phyloP scores from a whole-genome alignment of 2,113 vertebrate genomes.

The Zootoca vivipara region DNA sequence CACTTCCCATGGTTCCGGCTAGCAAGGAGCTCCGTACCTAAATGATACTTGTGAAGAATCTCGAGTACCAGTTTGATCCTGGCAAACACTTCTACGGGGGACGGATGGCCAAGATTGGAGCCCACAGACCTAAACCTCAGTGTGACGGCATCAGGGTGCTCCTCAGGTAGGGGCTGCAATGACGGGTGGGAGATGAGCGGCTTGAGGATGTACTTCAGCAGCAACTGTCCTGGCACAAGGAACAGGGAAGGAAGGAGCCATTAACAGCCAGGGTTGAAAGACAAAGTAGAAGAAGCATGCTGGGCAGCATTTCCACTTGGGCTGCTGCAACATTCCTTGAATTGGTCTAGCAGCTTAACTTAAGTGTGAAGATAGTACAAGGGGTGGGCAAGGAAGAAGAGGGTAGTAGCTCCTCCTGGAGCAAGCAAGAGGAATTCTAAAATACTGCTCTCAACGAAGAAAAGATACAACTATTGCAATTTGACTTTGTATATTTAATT shows the following conservation, averaged over 20 bases:
- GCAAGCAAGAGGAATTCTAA: background rate
- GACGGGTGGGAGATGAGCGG: slow-evolving; percentile 82
- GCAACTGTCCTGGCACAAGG: slow-evolving; percentile 81
- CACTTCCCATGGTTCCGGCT: background rate
- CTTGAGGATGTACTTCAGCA: slow-evolving; percentile 89
- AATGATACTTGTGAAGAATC: slow-evolving; percentile 82
- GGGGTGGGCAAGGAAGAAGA: too few species aligned
- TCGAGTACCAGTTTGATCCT: slow-evolving; percentile 86
- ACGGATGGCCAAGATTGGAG: slow-evolving; percentile 70
- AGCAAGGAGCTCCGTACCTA: slow-evolving; percentile 76
- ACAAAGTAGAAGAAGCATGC: background rate
- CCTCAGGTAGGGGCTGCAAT: slow-evolving; percentile 77
- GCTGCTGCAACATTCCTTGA: too few species aligned
- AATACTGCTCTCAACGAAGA: background rate
- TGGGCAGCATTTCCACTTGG: background rate
- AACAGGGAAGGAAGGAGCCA: background rate
- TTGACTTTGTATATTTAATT: background rate
- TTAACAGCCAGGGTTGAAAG: background rate
- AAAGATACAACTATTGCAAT: background rate
- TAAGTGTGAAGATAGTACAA: background rate
- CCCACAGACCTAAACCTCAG: slow-evolving; percentile 76
- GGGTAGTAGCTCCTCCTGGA: background rate
- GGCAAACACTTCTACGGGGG: slow-evolving; percentile 85
- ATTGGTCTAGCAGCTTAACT: background rate
- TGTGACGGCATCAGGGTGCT: slow-evolving; percentile 67